Evolutionary conservation across 2,113 vertebrate genomes (phyloP).

Genomic region (Oxyruncus cristatus): DNA sequence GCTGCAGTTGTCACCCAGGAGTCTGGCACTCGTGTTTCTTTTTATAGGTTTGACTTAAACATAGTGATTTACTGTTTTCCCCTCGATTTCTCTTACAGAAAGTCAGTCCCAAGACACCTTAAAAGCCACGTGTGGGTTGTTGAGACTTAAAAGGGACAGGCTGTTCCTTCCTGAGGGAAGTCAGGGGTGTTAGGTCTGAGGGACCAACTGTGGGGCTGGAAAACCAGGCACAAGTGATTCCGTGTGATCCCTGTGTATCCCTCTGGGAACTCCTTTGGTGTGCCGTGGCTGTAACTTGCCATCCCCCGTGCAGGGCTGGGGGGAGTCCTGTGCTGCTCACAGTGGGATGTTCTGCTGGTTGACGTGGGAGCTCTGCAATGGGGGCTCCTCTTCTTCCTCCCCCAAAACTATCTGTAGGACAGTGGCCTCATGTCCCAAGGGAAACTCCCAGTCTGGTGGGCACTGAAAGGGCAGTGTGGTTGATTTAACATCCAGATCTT

Average conservation of each 20-base stretch:
- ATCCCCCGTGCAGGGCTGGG: no score
- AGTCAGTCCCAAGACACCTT: background rate
- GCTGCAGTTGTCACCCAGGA: background rate
- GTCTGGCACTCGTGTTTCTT: background rate
- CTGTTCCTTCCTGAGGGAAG: background rate
- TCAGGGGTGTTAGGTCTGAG: background rate
- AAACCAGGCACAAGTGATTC: background rate
- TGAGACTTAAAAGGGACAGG: background rate
- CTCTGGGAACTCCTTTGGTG: background rate
- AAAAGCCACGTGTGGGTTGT: background rate
- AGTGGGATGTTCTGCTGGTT: background rate
- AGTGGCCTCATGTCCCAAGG: background rate
- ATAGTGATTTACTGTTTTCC: background rate
- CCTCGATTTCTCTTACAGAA: background rate
- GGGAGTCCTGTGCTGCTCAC: fast-evolving
- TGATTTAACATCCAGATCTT: background rate
- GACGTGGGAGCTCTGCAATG: background rate
- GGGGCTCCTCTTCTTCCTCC: no score
- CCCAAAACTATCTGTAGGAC: background rate
- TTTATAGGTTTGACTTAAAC: background rate
- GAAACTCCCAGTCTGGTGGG: background rate
- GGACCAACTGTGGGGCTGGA: fast-evolving
- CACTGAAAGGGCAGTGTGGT: background rate
- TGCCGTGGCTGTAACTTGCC: background rate
- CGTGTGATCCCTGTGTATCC: background rate